Evolutionary conservation across 2,797 vertebrate species (phyloP), one percentile per base, ranked within the genome.

Genomic region (Periparus ater): DNA sequence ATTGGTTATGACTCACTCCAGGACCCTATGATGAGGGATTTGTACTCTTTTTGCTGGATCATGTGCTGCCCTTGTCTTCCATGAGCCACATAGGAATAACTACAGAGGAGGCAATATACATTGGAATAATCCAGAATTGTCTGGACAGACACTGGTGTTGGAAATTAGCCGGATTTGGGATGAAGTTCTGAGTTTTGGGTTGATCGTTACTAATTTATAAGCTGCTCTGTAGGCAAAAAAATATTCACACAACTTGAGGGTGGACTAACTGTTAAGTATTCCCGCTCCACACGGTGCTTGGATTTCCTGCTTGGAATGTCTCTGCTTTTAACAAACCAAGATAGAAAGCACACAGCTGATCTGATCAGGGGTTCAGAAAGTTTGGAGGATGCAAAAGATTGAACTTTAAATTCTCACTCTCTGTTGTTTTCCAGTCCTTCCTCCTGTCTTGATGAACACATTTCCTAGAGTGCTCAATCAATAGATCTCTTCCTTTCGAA

Each of bases 1-100:
- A 58, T 75, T 78, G 89, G 57, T 87, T 87, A 27, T 81, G 58
- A 90, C 51, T 94, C 83, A 85, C 20, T 63, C 27, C 20, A 74
- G 65, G 47, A 68, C 44, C 30, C 72, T 60, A 3, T 61, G 54
- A 72, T 89, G 45, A 78, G 13, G 18, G 21, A 47, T 72, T 91
- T 88, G 34, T 58, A 48, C 53, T 80, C n/a, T 8, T 32, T 89
- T 50, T 65, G 13, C 25, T 85, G 32, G 55, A 47, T 71, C 29
- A n/a, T 40, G 15, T 66, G 30, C 51, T 81, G 44, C 40, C 25
- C 23, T 70, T 68, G 15, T 81, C 51, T 86, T 86, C 58, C 29
- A 9, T 73, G n/a, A 84, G 16, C 42, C 60, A 38, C n/a, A 50
- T 19, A 55, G 26, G 19, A 86, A 45, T 73, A 86, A 68, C n/a